Conservation (phyloP, 1,140 invertebrate genomes). For the Apis laboriosa region DNA sequence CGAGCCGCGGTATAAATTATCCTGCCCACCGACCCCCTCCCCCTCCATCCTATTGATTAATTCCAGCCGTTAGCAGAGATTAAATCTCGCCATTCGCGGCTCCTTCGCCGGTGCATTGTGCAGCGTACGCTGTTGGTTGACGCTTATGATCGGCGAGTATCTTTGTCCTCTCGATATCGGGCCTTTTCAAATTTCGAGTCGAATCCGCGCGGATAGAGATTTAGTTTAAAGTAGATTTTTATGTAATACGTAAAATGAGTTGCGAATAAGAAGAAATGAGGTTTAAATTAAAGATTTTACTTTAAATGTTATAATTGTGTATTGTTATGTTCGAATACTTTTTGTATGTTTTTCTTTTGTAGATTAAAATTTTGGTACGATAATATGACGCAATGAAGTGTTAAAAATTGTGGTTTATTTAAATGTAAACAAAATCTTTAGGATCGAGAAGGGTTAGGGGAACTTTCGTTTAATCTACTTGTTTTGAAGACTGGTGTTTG, state of each 20-base stretch:
- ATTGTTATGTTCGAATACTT: not conserved
- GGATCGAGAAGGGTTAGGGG: not conserved
- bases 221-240: no score
- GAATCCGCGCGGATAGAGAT: not conserved
- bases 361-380: no score
- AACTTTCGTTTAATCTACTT: not conserved
- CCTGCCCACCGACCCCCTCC: not conserved
- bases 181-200: not conserved
- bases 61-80: constrained; percentile 47
- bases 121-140: constrained; percentile 20
- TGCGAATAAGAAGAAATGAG: no score
- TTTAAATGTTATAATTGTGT: not conserved
- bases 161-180: not conserved
- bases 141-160: constrained; percentile 43
- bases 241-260: no score
- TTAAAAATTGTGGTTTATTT: no score
- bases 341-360: not conserved
- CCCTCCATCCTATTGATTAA: constrained; percentile 34
- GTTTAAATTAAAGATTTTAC: no score
- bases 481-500: not conserved
- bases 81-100: constrained; percentile 42
- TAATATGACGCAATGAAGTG: no score
- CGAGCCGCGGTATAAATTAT: constrained; percentile 52
- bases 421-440: no score
- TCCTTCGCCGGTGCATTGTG: constrained; percentile 18